phyloP scores from a whole-genome alignment of 92 coral and sea anemone species.

The Palythoa caribaeorum region DNA sequence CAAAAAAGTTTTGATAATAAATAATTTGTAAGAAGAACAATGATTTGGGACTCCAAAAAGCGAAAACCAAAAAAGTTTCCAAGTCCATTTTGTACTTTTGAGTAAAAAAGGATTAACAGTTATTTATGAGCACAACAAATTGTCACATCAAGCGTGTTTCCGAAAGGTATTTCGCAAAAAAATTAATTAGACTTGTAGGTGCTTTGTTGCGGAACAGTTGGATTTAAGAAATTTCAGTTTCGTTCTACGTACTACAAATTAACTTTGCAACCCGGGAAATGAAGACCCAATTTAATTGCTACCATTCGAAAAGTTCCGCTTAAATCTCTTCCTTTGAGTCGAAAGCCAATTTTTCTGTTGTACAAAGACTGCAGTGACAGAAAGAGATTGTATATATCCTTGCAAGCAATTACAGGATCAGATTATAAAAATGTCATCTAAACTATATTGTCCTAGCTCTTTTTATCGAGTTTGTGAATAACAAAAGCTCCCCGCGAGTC shows the following conservation, averaged over 20 bases:
- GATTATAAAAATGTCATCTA: conserved; percentile 29
- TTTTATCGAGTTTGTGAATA: conserved; percentile 37
- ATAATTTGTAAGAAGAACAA: conserved; percentile 16
- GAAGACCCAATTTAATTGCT: background rate
- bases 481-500: conserved; percentile 29
- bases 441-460: background rate
- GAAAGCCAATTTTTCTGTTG: background rate
- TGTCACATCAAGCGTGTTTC: conserved; percentile 13
- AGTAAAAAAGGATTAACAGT: background rate
- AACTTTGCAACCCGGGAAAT: background rate
- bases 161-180: conserved; percentile 1
- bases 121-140: conserved; percentile 35
- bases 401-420: conserved; percentile 42
- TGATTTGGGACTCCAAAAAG: background rate
- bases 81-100: background rate
- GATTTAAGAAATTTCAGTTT: background rate
- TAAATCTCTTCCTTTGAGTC: background rate
- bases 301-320: conserved; percentile 11
- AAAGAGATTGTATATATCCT: conserved; percentile 20
- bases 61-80: background rate
- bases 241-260: conserved; percentile 14
- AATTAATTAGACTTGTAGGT: conserved; percentile 15
- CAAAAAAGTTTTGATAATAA: conserved; percentile 8
- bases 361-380: conserved; percentile 4
- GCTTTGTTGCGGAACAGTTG: conserved; percentile 34